phyloP scores from a whole-genome alignment of 2,113 vertebrate species.

The Recurvirostra avosetta region DNA sequence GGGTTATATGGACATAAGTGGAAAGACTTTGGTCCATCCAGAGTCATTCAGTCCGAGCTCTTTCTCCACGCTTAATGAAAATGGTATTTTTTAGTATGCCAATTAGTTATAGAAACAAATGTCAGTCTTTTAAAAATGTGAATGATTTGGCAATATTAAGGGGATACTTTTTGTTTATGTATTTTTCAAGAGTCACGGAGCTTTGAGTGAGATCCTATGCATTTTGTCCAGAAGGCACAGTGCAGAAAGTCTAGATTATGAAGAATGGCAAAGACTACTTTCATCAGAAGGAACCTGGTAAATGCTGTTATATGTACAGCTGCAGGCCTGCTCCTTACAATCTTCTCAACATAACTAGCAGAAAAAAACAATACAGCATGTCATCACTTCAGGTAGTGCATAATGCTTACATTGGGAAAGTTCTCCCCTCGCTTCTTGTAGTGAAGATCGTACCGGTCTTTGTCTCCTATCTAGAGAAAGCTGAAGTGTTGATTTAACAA shows the following conservation, averaged over 20 bases:
- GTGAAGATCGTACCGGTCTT: background rate
- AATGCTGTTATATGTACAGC: background rate
- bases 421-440: background rate
- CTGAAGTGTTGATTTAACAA: slow-evolving; percentile 12
- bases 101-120: background rate
- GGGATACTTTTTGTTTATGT: background rate
- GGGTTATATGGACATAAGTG: background rate
- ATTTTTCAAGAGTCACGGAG: background rate
- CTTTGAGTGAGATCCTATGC: background rate
- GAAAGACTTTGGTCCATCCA: background rate
- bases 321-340: background rate
- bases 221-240: background rate
- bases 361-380: background rate
- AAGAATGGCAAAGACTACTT: background rate
- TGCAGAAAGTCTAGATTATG: background rate
- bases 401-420: background rate
- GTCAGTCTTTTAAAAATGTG: background rate
- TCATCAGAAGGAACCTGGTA: background rate
- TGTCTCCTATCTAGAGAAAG: background rate
- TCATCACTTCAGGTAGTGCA: background rate
- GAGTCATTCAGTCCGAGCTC: background rate
- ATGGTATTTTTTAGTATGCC: background rate
- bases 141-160: background rate
- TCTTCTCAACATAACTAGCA: background rate
- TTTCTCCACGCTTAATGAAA: background rate